Percentiles rank a stretch among this genome's conserved stretches.
Evolutionary conservation across 2,797 vertebrate genomes (phyloP).

Genomic region (Falco biarmicus): DNA sequence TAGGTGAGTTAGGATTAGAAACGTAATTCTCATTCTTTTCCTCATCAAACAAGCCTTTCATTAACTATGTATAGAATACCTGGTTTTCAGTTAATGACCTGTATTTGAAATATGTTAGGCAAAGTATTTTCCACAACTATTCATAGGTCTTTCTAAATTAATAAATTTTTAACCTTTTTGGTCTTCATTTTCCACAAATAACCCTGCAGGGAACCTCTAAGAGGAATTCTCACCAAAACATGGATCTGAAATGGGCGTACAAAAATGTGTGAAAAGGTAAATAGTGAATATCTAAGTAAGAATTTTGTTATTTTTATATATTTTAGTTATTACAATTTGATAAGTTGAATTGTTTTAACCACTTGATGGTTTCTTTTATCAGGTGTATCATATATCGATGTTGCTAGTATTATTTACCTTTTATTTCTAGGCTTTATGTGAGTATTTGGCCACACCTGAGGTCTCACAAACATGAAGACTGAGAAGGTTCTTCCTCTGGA

Average conservation of each 20-base stretch:
- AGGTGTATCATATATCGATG: accelerated
- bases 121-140: background rate
- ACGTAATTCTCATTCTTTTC: background rate
- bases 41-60: background rate
- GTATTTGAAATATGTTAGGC: background rate
- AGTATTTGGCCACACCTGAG: background rate
- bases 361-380: background rate
- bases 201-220: background rate
- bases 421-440: background rate
- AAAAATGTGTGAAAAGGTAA: background rate
- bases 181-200: background rate
- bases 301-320: background rate
- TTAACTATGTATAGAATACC: background rate
- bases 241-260: background rate
- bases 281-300: background rate
- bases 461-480: background rate
- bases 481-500: background rate
- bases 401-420: background rate
- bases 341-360: background rate
- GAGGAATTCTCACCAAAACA: background rate
- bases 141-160: background rate
- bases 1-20: background rate
- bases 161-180: background rate
- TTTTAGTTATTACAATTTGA: background rate
- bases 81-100: background rate